Evolutionary conservation across 1,140 invertebrate species (phyloP), one percentile per base, ranked within the genome.

Genomic region (Lasioglossum baleicum): DNA sequence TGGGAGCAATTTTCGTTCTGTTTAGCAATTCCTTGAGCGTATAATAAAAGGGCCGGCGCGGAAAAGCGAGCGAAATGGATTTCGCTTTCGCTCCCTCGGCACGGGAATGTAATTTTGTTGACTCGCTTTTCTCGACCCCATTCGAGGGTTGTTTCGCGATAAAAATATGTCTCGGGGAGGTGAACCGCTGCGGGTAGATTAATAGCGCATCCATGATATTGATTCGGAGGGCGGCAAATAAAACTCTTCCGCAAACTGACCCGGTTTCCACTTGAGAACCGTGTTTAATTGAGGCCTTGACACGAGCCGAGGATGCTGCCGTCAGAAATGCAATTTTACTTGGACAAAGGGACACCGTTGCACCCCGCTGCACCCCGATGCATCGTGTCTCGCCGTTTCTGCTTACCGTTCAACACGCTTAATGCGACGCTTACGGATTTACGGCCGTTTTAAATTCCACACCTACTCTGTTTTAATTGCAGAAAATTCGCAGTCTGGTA

Each of bases 251-350:
- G 20, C 66, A 70, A 61, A 61, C 53, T 77, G 75, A 70, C 65
- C 56, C 31, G 42, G 42, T 77, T 77, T 51, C 64, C 51, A 31
- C 26, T 61, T 10, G 15, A 11, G 51, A 44, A 13, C 5, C 40
- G 22, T 7, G 42, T 20, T 70, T 61, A 77, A 77, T 70, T 7
- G 56, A 70, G 56, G 26, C 75, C 75, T 70, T 77, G 75, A 70
- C 75, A 69, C 75, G 20, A 0, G 15, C 6, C 53, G 48, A 22
- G 22, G 64, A 58, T 20, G 1, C 31, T 5, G 15, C 35, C 42
- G 42, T 58, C 51, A 31, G 74, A 60, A 75, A 58, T n/a, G 66
- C 66, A n/a, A 44, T 44, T 69, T 68, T 17, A 15, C 13, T 1
- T 1, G 26, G 40, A 64, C 71, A 53, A 53, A 40, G 61, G 51